Evolutionary conservation across 2,797 vertebrate species (phyloP).

Genomic region (Chanos chanos): DNA sequence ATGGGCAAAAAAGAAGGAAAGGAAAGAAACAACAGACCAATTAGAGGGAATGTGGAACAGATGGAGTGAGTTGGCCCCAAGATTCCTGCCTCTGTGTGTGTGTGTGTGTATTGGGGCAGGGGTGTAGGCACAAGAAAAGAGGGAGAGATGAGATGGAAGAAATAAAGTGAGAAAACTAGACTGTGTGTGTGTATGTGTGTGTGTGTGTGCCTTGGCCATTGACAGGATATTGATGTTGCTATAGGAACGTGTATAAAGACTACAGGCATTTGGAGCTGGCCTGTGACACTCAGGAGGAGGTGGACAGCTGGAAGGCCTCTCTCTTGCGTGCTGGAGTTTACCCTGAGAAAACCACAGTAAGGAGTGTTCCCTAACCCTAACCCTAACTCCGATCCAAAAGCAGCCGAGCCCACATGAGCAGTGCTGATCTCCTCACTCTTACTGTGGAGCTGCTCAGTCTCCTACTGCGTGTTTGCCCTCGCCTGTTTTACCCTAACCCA

Average conservation of each 20-base stretch:
- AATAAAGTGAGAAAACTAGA: neutral
- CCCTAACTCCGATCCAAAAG: too few relatives aligned
- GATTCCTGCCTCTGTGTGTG: slow-evolving; percentile 48
- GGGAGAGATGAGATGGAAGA: neutral
- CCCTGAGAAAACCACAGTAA: slow-evolving; percentile 81
- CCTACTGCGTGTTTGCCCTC: too few relatives aligned
- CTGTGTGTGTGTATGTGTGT: slow-evolving; percentile 21
- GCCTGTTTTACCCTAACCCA: too few relatives aligned
- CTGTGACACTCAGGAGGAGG: slow-evolving; percentile 85
- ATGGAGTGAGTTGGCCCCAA: slow-evolving; percentile 63
- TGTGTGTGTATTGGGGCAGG: slow-evolving; percentile 9
- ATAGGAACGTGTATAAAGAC: slow-evolving; percentile 94
- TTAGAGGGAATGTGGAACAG: slow-evolving; percentile 74
- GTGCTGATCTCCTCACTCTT: too few relatives aligned
- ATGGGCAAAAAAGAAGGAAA: slow-evolving; percentile 63
- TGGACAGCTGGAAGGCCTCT: slow-evolving; percentile 94
- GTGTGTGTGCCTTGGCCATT: slow-evolving; percentile 16
- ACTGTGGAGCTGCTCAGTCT: neutral
- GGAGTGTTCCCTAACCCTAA: slow-evolving; percentile 48
- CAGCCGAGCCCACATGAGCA: too few relatives aligned
- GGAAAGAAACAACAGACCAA: slow-evolving; percentile 67
- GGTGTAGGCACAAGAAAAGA: slow-evolving; percentile 19
- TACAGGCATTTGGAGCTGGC: slow-evolving; percentile 88
- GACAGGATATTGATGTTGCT: slow-evolving; percentile 10
- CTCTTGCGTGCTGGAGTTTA: slow-evolving; percentile 88